Evolutionary conservation across 2,797 vertebrate genomes (phyloP), one percentile per base, ranked within the genome.

Genomic region (Choloepus didactylus): DNA sequence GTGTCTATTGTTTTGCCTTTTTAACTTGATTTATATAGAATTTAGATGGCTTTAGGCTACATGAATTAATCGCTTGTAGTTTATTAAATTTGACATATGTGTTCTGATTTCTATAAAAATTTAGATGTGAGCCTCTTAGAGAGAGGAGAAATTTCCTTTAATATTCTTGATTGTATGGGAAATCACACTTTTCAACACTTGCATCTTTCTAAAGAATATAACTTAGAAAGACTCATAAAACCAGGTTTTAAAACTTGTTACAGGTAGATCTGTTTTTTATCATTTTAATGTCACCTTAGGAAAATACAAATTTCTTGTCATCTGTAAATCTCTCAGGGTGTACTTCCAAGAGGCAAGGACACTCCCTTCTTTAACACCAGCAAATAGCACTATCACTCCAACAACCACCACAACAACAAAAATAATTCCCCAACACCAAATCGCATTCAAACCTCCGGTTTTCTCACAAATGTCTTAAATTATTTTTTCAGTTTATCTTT

Each of bases 401-500:
- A n/a, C 46, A 76, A 44, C 9, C 6, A 8, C 51, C 29, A 27
- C 15, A 2, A 67, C 31, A 64, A 31, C 2, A 35, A 35, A 35
- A 60, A 2, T 66, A 16, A 35, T 41, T 85, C 27, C 9, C 51
- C 25, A 27, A 66, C n/a, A 51, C 29, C 19, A 75, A 23, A 73
- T 2, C 66, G 23, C 12, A 44, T 35, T 84, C 66, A 94, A 92
- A 73, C 23, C 12, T 75, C 51, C 5, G 27, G 15, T 44, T 91
- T 90, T 84, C 77, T 76, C n/a, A 70, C 15, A 69, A 66, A 70
- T 6, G 44, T 44, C 62, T 27, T 76, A 31, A 59, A 60, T 83
- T 88, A 16, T 29, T 69, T 95, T 85, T 35, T 66, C 27, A 44
- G 31, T 64, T 82, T n/a, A 66, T 89, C 66, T 94, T 94, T 85